These are phyloP conservation scores for Porites australiensis DNA, from an alignment of 64 coral and sea anemone species.

Conservation along the genomic window DNA sequence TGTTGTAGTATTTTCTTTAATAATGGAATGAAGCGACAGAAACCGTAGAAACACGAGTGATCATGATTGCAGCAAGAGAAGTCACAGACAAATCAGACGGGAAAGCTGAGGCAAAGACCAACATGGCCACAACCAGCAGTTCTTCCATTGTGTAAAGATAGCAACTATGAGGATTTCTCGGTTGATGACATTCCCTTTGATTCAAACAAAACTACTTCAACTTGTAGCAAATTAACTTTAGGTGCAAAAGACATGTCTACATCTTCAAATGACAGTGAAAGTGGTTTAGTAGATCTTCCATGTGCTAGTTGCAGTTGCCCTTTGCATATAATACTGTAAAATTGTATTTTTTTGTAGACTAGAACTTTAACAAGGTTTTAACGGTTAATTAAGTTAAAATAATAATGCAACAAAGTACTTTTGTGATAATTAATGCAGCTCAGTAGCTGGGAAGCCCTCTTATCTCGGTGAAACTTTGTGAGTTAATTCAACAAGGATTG, in stretches of 20 bases:
- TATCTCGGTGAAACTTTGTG: too few relatives aligned
- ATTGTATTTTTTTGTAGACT: too few relatives aligned
- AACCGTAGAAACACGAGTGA: slow-evolving; percentile 28
- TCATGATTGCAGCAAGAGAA: neutral
- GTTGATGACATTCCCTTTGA: slow-evolving; percentile 13
- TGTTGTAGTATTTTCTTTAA: neutral
- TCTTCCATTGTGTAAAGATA: slow-evolving; percentile 15
- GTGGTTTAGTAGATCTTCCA: slow-evolving; percentile 47
- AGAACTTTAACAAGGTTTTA: too few relatives aligned
- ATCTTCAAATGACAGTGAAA: slow-evolving; percentile 38
- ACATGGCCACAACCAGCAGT: neutral
- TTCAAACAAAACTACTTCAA: slow-evolving; percentile 10
- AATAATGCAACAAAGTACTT: too few relatives aligned
- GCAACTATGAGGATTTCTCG: slow-evolving; percentile 12
- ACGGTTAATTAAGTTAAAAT: too few relatives aligned
- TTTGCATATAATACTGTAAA: too few relatives aligned
- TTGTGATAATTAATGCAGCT: too few relatives aligned
- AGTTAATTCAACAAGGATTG: too few relatives aligned
- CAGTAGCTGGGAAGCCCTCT: too few relatives aligned
- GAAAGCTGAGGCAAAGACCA: slow-evolving; percentile 10
- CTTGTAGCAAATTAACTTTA: slow-evolving; percentile 28
- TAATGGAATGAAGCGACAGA: neutral
- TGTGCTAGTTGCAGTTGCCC: neutral
- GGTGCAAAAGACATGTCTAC: neutral
- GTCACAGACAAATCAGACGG: slow-evolving; percentile 1